These are phyloP conservation scores for Callionymus lyra DNA, from an alignment of 2,113 vertebrate genomes.

Conservation along the genomic window DNA sequence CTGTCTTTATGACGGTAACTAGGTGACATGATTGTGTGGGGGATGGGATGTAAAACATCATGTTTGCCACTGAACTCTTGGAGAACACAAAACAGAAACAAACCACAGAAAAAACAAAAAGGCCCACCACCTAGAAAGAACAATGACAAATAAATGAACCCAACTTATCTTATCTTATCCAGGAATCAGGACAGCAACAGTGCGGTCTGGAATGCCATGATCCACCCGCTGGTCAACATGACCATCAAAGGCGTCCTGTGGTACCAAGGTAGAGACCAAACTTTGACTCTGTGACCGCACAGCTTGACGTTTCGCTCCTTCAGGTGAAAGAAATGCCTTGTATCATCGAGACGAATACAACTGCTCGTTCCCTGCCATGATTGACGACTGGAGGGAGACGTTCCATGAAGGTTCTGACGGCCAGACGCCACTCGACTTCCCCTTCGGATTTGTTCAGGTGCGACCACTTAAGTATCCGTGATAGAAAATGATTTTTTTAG, in stretches of 20 bases:
- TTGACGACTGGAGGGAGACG: constrained; percentile 77
- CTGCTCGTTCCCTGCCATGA: constrained; percentile 81
- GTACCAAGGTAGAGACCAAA: constrained; percentile 78
- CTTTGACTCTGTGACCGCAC: not conserved
- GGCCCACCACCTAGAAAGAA: no score
- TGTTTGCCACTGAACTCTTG: no score
- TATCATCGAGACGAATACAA: constrained; percentile 73
- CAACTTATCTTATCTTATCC: not conserved
- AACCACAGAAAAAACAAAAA: no score
- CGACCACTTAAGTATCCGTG: not conserved
- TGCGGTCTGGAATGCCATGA: constrained; percentile 89
- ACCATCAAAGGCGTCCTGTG: constrained; percentile 80
- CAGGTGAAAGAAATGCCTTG: constrained; percentile 74
- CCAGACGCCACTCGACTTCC: constrained; percentile 71
- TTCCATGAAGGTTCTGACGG: constrained; percentile 73
- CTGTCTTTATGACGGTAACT: no score
- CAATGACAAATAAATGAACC: no score
- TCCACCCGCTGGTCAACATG: constrained; percentile 82
- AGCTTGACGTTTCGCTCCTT: not conserved
- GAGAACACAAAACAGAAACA: no score
- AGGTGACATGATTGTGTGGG: no score
- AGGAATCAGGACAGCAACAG: constrained; percentile 30
- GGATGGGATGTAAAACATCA: no score
- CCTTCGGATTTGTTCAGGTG: constrained; percentile 92
- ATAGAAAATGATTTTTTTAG: no score